phyloP scores from a whole-genome alignment of 2,888 invertebrate genomes.

The Ormyrus pomaceus region DNA sequence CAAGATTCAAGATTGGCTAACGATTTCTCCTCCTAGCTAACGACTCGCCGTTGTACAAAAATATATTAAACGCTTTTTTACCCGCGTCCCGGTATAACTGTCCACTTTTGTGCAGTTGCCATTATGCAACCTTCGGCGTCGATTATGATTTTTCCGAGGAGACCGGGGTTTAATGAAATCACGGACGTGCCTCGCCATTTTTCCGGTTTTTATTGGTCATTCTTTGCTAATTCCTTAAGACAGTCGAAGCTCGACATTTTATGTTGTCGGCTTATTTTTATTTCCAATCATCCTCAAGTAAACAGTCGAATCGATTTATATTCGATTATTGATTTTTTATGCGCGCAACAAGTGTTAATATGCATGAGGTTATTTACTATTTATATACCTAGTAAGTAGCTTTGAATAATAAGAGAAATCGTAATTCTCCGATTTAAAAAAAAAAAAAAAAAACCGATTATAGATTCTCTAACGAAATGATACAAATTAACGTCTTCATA shows the following conservation, averaged over 20 bases:
- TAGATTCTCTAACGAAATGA: background rate
- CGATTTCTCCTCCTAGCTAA: conserved; percentile 2
- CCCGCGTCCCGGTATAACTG: conserved; percentile 18
- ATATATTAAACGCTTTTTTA: conserved; percentile 4
- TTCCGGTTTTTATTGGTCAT: background rate
- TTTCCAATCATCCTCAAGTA: background rate
- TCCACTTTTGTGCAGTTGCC: conserved; percentile 15
- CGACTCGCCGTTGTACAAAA: background rate
- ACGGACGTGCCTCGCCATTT: background rate
- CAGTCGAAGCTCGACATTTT: too few species aligned
- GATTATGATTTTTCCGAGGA: conserved; percentile 27
- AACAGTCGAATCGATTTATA: too few species aligned
- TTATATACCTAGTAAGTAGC: conserved; percentile 11
- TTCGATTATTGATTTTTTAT: too few species aligned
- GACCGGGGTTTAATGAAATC: background rate
- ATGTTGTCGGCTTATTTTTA: background rate
- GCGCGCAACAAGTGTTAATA: too few species aligned
- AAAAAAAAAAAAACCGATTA: too few species aligned
- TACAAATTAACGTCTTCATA: conserved; percentile 2
- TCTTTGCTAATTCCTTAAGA: background rate
- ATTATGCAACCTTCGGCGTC: conserved; percentile 28
- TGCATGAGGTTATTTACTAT: background rate
- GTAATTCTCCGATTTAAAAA: background rate
- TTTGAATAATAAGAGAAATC: background rate
- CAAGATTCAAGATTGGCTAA: conserved; percentile 2